Evolutionary conservation across 2,888 invertebrate genomes (phyloP).

Genomic region (Pterobdella sp.): DNA sequence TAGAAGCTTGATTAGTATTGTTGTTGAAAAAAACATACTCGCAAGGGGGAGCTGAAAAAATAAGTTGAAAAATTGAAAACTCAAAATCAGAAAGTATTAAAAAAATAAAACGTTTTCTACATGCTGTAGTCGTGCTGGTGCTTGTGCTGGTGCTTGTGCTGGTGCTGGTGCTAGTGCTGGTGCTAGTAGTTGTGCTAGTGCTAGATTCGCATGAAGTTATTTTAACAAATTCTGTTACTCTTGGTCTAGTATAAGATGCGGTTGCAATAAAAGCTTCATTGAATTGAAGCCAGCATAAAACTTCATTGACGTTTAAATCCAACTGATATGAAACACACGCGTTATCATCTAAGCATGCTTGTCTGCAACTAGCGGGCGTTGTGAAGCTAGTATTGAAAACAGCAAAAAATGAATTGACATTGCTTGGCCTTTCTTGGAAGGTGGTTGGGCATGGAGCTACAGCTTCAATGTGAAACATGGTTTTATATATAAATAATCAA

Average conservation of each 20-base stretch:
- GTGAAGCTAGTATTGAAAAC: conserved; percentile 15
- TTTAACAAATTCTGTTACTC: conserved; percentile 17
- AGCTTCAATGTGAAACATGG: too few relatives aligned
- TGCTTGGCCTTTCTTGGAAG: neutral
- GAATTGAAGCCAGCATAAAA: conserved; percentile 26
- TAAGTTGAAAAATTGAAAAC: neutral
- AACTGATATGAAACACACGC: conserved; percentile 24
- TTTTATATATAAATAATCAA: too few relatives aligned
- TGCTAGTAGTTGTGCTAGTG: neutral
- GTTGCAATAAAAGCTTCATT: neutral
- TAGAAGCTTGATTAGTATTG: neutral
- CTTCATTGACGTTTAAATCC: neutral
- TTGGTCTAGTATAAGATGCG: neutral
- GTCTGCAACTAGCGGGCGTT: conserved; percentile 14
- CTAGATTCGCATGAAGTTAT: neutral
- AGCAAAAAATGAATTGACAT: conserved; percentile 7
- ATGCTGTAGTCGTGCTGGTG: neutral
- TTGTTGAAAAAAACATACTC: neutral
- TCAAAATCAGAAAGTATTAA: neutral
- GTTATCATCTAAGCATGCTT: conserved; percentile 15
- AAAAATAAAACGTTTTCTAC: neutral
- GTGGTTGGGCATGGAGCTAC: conserved; percentile 3
- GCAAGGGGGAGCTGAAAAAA: neutral
- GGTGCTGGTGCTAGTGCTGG: too few relatives aligned
- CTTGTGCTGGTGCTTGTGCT: too few relatives aligned